phyloP scores from a whole-genome alignment of 2,888 invertebrate species.

The Cantharis rustica region DNA sequence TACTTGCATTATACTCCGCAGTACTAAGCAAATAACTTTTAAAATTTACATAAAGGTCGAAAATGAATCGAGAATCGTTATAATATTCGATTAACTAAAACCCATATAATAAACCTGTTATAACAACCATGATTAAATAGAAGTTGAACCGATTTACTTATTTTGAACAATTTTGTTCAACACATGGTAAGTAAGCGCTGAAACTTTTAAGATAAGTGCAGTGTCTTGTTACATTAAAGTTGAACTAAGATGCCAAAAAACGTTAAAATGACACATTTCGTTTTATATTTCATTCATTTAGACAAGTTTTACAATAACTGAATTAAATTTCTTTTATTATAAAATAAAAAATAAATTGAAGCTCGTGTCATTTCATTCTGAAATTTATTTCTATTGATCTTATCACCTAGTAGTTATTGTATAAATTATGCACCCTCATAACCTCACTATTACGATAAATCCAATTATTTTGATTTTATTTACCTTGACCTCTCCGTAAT shows the following conservation, averaged over 20 bases:
- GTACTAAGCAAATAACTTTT: background rate
- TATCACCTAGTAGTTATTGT: background rate
- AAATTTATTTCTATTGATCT: background rate
- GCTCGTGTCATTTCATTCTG: background rate
- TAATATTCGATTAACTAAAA: background rate
- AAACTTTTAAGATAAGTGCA: background rate
- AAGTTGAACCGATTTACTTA: background rate
- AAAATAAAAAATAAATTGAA: background rate
- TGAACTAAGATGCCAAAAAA: background rate
- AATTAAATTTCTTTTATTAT: background rate
- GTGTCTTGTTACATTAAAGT: slow-evolving; percentile 11
- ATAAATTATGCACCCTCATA: background rate
- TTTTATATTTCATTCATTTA: slow-evolving; percentile 11
- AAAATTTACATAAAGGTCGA: background rate
- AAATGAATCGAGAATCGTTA: background rate
- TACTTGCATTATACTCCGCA: background rate
- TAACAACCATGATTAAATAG: background rate
- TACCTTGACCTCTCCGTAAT: slow-evolving; percentile 8
- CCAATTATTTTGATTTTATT: slow-evolving; percentile 9
- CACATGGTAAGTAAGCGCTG: background rate
- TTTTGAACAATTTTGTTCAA: background rate
- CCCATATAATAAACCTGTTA: too few relatives aligned
- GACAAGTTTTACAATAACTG: slow-evolving; percentile 9
- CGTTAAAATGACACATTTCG: slow-evolving; percentile 3
- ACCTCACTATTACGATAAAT: background rate